Evolutionary conservation across 2,797 vertebrate genomes (phyloP), one percentile per base, ranked within the genome.

Genomic region (Harpagifer antarcticus): DNA sequence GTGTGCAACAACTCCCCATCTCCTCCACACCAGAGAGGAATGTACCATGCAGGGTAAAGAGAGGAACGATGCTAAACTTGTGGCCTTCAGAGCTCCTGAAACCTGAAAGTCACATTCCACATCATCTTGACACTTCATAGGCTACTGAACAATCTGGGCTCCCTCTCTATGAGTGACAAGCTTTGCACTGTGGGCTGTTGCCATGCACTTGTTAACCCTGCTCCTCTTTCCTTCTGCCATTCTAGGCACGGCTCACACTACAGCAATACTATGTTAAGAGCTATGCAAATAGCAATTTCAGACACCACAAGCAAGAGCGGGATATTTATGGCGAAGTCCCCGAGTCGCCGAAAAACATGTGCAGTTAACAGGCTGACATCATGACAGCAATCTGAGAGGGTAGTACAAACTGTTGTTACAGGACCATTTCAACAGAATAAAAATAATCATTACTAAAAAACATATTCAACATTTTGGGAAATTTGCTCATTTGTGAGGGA

Each of bases 91-190:
- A 81, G 83, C 76, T 83, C 88, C 78, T 69, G 9, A 79, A 91
- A 88, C 80, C 79, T 78, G 67, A 89, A 80, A 92, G 91, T 85
- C 81, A 89, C 89, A 94, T 95, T 94, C 93, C 92, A 88, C 92
- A 93, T 82, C 16, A 27, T 61, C 78, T 57, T 73, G 91, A 75
- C 86, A 91, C 81, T 83, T 88, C 61, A 58, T 71, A 78, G 56
- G 69, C 69, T 76, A 50, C 78, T 19, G 79, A 84, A 82, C 74
- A 83, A 85, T 82, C 78, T 37, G 64, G 70, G 73, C 87, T 81
- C 79, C 82, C 49, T 79, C 37, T 66, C 73, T 62, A 68, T 91
- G 92, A 93, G 76, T 93, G 92, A 92, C 91, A 92, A 66, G 86
- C 79, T 81, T 74, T 87, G 78, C 84, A 86, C 87, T 63, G 68